Evolutionary conservation across 2,888 invertebrate genomes (phyloP).

Genomic region (Petrolisthes manimaculis): DNA sequence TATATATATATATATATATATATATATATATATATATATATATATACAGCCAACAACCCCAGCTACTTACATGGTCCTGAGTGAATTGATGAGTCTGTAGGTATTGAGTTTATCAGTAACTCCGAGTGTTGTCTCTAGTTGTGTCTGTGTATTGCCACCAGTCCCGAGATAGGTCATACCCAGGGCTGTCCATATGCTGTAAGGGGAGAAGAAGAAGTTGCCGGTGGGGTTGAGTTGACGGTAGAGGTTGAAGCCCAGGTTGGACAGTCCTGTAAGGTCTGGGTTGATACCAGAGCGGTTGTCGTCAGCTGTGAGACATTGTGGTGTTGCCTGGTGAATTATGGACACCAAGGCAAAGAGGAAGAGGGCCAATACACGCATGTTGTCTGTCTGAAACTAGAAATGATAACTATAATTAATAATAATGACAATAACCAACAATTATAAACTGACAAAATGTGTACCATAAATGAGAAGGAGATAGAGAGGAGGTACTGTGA

Average conservation of each 20-base stretch:
- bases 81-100: neutral
- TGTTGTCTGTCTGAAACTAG: neutral
- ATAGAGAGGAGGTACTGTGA: too few species aligned
- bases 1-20: too few species aligned
- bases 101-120: neutral
- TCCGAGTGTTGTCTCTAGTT: conserved; percentile 69
- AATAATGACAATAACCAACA: too few species aligned
- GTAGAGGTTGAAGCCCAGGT: neutral
- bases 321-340: neutral
- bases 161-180: conserved; percentile 84
- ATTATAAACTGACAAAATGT: too few species aligned
- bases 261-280: neutral
- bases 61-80: neutral
- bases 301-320: neutral
- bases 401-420: neutral
- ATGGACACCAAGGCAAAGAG: neutral
- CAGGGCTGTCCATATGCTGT: conserved; percentile 87
- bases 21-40: too few species aligned
- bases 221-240: neutral
- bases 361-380: neutral
- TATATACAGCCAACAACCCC: too few species aligned
- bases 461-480: too few species aligned
- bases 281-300: neutral
- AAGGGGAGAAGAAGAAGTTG: conserved; percentile 89
- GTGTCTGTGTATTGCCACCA: conserved; percentile 78